Base-by-base conservation (phyloP, 2,113 vertebrate genomes). In the Orientallactaga bullata region DNA sequence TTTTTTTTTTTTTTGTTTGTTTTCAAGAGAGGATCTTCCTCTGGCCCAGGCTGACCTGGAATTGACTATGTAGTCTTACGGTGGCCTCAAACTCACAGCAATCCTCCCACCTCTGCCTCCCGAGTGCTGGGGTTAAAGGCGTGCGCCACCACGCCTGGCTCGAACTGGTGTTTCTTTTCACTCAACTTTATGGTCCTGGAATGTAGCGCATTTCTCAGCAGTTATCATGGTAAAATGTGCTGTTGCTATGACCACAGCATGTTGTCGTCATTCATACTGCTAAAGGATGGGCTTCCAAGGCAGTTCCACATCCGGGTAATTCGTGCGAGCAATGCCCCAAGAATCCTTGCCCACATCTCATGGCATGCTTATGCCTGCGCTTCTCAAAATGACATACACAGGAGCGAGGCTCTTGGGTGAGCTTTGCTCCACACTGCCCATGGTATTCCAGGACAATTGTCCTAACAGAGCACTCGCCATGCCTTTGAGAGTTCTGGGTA, bases 231-330 rank as follows among this genome's bases (percentile, higher is more conserved):
- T 23, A 24, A 58, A 72, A 63, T 21, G 26, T 9, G 72, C 58
- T 11, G 2, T 6, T 61, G 12, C 42, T 30, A n/a, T 1, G n/a
- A 69, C 9, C 32, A 16, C 3, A 3, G 0, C 11, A 7, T 0
- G 3, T 0, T 9, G 26, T 30, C 20, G 65, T 51, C 37, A 30
- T 65, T 24, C 47, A 39, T 16, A 18, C 30, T 51, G 68, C 81
- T 66, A 68, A 5, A 0, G 17, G 37, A 24, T 1, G 69, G 77
- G 47, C 42, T 51, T 16, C 18, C 23, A 21, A 35, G n/a, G 21
- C 8, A 61, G 51, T 65, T 35, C 35, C 15, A 68, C 68, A 30
- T 82, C 37, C 30, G 39, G 23, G n/a, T 9, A 61, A 69, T 18
- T 18, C 37, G 73, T 42, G 47, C 47, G 69, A 60, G 30, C 73